A percentile compares a stretch with the other conserved stretches of the same genome.
These are phyloP conservation scores for Pocota personata DNA, from an alignment of 2,888 invertebrate species.

Conservation along the genomic window DNA sequence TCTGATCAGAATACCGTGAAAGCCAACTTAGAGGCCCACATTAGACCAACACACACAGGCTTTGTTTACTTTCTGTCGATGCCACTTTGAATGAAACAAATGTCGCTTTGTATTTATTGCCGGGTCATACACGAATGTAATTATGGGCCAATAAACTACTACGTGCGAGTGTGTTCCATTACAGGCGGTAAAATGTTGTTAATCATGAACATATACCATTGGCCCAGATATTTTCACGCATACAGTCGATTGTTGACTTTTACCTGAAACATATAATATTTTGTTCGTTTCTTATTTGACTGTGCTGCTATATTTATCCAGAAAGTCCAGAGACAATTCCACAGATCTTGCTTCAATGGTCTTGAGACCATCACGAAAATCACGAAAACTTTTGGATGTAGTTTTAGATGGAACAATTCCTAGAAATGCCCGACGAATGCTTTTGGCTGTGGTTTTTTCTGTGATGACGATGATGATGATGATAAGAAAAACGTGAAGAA, in stretches of 20 bases:
- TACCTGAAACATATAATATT: conserved; percentile 13
- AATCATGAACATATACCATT: conserved; percentile 29
- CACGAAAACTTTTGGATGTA: conserved; percentile 12
- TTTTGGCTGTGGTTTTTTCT: neutral
- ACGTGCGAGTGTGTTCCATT: conserved; percentile 51
- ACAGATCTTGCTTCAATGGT: conserved; percentile 21
- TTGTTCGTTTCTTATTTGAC: neutral
- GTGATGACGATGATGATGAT: neutral
- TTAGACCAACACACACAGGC: conserved; percentile 8
- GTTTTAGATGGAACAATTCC: neutral
- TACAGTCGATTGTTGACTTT: neutral
- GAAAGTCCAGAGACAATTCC: conserved; percentile 6
- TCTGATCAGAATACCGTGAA: conserved; percentile 23
- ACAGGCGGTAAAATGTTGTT: conserved; percentile 17
- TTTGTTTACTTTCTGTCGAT: conserved; percentile 26
- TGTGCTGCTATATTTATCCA: neutral
- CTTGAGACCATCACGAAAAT: conserved; percentile 12
- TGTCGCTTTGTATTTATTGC: conserved; percentile 39
- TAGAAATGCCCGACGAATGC: conserved; percentile 23
- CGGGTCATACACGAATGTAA: conserved; percentile 17
- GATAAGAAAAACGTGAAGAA: conserved; percentile 9
- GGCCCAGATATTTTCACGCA: conserved; percentile 32
- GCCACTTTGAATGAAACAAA: conserved; percentile 45
- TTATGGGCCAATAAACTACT: conserved; percentile 51
- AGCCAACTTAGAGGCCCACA: neutral